Evolutionary conservation across 2,797 vertebrate species (phyloP).

Genomic region (Aldrovandia affinis): DNA sequence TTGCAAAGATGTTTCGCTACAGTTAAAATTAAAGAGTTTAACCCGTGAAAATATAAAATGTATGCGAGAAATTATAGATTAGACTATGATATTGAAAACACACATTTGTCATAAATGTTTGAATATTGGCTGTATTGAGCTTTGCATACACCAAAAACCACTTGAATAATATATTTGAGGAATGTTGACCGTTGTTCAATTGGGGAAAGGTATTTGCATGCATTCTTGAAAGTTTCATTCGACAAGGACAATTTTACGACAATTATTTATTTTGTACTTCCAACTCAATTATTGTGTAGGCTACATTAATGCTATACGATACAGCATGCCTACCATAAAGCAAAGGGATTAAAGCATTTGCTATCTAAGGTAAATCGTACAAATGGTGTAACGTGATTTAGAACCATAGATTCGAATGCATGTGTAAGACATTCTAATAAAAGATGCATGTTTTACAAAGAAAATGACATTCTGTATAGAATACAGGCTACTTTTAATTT

Average conservation of each 20-base stretch:
- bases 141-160: not conserved
- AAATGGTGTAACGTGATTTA: not conserved
- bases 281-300: too few relatives aligned
- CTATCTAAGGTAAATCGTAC: not conserved
- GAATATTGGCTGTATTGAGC: too few relatives aligned
- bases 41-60: not conserved
- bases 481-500: too few relatives aligned
- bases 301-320: not conserved
- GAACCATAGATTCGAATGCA: not conserved
- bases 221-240: not conserved
- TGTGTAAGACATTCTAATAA: not conserved
- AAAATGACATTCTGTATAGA: not conserved
- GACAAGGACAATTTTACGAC: too few relatives aligned
- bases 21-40: too few relatives aligned
- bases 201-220: too few relatives aligned
- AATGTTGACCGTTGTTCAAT: not conserved
- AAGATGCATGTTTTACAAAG: not conserved
- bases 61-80: not conserved
- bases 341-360: not conserved
- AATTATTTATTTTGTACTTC: too few relatives aligned
- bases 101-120: not conserved
- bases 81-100: not conserved
- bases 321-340: not conserved
- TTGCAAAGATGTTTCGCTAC: not conserved
- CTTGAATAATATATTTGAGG: too few relatives aligned